Percentiles rank a stretch among this genome's conserved stretches.
phyloP scores from a whole-genome alignment of 2,797 vertebrate species.

The Liparis tanakae region DNA sequence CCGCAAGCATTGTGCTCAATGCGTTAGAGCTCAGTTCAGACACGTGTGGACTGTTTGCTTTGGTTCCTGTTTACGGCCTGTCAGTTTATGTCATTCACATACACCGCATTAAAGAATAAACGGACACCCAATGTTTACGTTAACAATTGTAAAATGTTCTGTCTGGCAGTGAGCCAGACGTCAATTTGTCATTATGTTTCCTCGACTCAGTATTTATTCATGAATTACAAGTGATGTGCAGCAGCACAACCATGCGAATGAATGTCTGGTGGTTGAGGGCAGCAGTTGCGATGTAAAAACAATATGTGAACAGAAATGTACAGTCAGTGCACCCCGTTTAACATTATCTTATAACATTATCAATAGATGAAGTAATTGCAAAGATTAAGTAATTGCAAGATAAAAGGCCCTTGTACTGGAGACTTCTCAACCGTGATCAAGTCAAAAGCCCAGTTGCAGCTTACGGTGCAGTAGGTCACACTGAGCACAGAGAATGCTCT shows the following conservation, averaged over 20 bases:
- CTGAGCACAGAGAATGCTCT: constrained; percentile 38
- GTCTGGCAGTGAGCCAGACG: background rate
- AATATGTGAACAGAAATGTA: background rate
- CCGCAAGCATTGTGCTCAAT: background rate
- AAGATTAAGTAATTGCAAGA: constrained; percentile 26
- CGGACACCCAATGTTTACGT: background rate
- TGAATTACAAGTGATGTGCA: background rate
- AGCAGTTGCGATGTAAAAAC: constrained; percentile 5
- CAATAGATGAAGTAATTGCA: constrained; percentile 23
- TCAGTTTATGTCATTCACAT: background rate
- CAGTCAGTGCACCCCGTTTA: background rate
- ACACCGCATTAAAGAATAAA: background rate
- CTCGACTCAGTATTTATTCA: background rate
- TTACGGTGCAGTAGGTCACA: constrained; percentile 27
- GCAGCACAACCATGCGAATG: background rate
- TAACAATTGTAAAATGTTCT: background rate
- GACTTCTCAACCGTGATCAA: background rate
- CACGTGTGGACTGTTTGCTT: background rate
- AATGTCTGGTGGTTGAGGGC: background rate
- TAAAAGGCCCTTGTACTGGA: background rate
- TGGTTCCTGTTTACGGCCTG: background rate
- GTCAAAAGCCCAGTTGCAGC: background rate
- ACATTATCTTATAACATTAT: constrained; percentile 19
- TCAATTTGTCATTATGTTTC: background rate
- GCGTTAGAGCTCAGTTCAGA: background rate